A percentile compares a stretch with the other conserved stretches of the same genome.
phyloP scores from a whole-genome alignment of 1,140 invertebrate species.

The Scaptomyza graminum region DNA sequence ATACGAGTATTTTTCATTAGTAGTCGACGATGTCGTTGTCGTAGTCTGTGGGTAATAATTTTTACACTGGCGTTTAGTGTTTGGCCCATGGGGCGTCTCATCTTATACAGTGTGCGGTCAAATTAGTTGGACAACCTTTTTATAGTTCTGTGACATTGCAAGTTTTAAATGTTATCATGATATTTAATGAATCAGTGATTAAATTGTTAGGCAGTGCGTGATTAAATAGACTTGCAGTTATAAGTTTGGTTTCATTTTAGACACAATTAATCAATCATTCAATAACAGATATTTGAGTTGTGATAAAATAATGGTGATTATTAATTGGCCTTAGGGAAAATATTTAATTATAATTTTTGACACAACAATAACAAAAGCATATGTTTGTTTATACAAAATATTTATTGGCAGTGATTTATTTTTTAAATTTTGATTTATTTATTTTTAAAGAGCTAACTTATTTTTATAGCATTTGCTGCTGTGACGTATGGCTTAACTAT shows the following conservation, averaged over 20 bases:
- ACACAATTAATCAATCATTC: neutral
- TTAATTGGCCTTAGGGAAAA: neutral
- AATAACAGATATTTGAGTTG: neutral
- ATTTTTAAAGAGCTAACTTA: too few species aligned
- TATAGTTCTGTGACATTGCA: neutral
- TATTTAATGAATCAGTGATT: conserved; percentile 14
- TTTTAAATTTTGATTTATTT: too few species aligned
- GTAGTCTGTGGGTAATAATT: conserved; percentile 48
- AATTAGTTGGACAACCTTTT: conserved; percentile 45
- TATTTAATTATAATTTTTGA: neutral
- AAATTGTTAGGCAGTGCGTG: conserved; percentile 3
- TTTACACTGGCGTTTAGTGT: conserved; percentile 49
- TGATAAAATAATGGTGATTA: neutral
- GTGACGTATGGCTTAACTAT: too few species aligned
- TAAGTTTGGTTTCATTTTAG: conserved; percentile 2
- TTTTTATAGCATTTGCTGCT: too few species aligned
- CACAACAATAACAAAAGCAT: too few species aligned
- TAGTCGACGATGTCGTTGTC: conserved; percentile 5
- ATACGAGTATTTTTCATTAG: conserved; percentile 77
- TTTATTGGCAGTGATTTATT: neutral
- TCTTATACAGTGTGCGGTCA: conserved; percentile 62
- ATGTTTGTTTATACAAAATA: neutral
- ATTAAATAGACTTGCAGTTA: neutral
- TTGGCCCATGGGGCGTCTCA: conserved; percentile 38
- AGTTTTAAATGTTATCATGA: conserved; percentile 21